Evolutionary conservation across 1,140 invertebrate species (phyloP).

Genomic region (Nephila pilipes): DNA sequence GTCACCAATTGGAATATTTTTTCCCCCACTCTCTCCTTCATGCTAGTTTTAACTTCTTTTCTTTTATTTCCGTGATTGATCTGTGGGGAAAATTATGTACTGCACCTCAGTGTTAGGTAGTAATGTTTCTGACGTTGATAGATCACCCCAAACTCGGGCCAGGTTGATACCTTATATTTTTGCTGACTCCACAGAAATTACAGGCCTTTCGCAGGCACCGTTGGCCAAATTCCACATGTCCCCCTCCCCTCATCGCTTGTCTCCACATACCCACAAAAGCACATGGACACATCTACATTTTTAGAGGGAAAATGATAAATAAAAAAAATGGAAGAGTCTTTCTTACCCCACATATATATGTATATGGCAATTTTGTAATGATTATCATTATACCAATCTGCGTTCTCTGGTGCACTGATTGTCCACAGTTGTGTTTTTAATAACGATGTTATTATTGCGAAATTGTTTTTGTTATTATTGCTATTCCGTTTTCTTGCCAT

Average conservation of each 20-base stretch:
- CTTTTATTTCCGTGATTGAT: conserved; percentile 50
- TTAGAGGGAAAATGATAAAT: background rate
- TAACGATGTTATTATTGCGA: conserved; percentile 22
- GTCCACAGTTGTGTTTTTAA: conserved; percentile 26
- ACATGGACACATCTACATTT: conserved; percentile 27
- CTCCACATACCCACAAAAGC: background rate
- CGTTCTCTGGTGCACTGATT: background rate
- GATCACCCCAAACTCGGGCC: background rate
- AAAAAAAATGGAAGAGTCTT: background rate
- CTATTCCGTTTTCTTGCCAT: background rate
- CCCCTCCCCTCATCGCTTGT: background rate
- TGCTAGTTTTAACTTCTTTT: conserved; percentile 8
- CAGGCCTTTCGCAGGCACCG: background rate
- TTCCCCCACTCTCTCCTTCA: background rate
- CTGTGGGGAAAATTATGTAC: conserved; percentile 45
- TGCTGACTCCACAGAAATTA: conserved; percentile 38
- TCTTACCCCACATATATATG: background rate
- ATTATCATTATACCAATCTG: conserved; percentile 22
- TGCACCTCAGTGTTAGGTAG: conserved; percentile 22
- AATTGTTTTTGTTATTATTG: background rate
- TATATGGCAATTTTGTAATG: conserved; percentile 27
- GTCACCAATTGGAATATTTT: conserved; percentile 35
- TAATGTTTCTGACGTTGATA: conserved; percentile 52
- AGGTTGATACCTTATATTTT: conserved; percentile 69
- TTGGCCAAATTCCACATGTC: background rate